Evolutionary conservation across 2,113 vertebrate genomes (phyloP), one percentile per base, ranked within the genome.

Genomic region (Hyla sarda): DNA sequence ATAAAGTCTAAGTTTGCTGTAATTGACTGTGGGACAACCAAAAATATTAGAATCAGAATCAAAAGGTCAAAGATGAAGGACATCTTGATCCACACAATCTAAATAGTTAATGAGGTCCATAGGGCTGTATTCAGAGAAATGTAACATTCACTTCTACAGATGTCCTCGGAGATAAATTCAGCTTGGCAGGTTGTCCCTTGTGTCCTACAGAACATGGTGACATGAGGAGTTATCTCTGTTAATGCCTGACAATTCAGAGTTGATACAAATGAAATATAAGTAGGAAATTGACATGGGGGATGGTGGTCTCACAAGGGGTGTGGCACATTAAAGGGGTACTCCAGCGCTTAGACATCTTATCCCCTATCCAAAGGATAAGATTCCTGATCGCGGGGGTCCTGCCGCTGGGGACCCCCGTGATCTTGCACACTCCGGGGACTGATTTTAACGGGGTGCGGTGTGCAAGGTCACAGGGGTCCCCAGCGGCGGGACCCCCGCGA

Each of bases 51-150:
- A 81, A 6, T 23, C 41, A 11, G 7, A 58, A 41, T 37, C 41
- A 17, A 17, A 28, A 80, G 30, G 77, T 62, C 78, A 81, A 13
- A 62, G 1, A 25, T 81, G 13, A 81, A 81, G n/a, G 78, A 4
- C 13, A 81, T 48, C 47, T 48, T 2, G 8, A 80, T n/a, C 12
- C 32, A 48, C 8, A 47, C 28, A 4, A 65, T 60, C 37, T 65
- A 45, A 62, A 81, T 81, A 65, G 78, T 65, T 81, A 81, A 65
- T 81, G 34, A 60, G 11, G 14, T 16, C 34, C 2, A 28, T 9
- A 45, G 8, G 21, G n/a, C 34, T 62, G n/a, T n/a, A 58, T 79
- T 79, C 11, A 79, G 23, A 45, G 13, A 80, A 80, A 28, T 62
- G 77, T 37, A 41, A 8, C 12, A 21, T 58, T 11, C 1, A 37